Evolutionary conservation across 2,113 vertebrate genomes (phyloP).

Genomic region (Daphoenositta chrysoptera): DNA sequence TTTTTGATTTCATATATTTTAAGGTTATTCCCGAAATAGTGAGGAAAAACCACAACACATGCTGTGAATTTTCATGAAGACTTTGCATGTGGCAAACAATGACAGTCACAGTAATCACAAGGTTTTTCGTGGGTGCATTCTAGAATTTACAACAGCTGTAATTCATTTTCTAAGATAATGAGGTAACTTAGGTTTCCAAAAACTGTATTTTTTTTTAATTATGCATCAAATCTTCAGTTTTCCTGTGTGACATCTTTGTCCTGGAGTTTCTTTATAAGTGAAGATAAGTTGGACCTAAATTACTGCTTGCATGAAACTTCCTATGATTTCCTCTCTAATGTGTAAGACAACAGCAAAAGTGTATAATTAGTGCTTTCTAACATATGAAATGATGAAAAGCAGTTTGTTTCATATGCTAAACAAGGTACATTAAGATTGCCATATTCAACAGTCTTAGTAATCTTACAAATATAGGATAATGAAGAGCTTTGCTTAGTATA

Average conservation of each 20-base stretch:
- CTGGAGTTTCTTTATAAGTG: background rate
- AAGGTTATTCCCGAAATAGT: background rate
- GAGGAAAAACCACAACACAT: fast-evolving
- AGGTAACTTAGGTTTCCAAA: background rate
- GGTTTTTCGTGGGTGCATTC: background rate
- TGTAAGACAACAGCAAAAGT: background rate
- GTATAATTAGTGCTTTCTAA: conserved; percentile 43
- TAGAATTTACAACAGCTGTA: background rate
- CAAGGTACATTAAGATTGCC: background rate
- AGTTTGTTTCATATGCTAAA: conserved; percentile 41
- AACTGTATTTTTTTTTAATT: background rate
- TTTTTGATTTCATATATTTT: background rate
- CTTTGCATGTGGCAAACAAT: background rate
- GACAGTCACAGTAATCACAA: background rate
- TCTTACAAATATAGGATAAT: conserved; percentile 1
- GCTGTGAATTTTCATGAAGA: background rate
- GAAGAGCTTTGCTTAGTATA: background rate
- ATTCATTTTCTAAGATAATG: background rate
- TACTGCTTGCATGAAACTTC: background rate
- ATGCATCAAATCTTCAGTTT: background rate
- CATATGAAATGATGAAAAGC: background rate
- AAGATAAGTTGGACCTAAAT: background rate
- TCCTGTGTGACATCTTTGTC: background rate
- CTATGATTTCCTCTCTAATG: background rate
- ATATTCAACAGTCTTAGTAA: background rate